phyloP scores from a whole-genome alignment of 2,113 vertebrate genomes.

The Bothrops jararaca region DNA sequence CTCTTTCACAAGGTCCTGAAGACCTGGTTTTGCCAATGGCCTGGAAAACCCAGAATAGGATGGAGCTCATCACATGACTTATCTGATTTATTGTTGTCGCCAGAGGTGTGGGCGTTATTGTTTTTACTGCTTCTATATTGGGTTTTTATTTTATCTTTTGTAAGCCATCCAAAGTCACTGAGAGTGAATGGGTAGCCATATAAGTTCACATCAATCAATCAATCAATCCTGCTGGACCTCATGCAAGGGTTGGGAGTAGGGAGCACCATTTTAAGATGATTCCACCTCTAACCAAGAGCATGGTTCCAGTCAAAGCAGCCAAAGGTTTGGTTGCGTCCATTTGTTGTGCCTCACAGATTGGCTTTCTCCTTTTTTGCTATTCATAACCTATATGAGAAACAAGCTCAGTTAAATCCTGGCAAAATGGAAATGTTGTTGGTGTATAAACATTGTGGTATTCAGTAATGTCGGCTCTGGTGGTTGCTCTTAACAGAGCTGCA shows the following conservation, averaged over 20 bases:
- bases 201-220: background rate
- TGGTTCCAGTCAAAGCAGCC: background rate
- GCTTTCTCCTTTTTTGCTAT: background rate
- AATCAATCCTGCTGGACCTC: background rate
- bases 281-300: background rate
- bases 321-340: background rate
- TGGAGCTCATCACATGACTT: background rate
- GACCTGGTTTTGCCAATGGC: background rate
- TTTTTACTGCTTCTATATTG: background rate
- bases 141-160: too few species aligned
- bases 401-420: background rate
- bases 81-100: background rate
- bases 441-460: background rate
- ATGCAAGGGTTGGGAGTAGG: background rate
- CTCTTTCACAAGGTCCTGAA: background rate
- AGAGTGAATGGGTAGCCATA: background rate
- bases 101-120: background rate
- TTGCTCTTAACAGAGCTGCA: background rate
- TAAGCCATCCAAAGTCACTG: background rate
- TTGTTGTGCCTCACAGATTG: background rate
- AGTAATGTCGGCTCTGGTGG: background rate
- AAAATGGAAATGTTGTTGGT: background rate
- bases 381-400: background rate
- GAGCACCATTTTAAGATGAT: background rate
- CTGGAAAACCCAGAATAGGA: background rate